phyloP scores from a whole-genome alignment of 1,140 invertebrate genomes.

The Panagrolaimus sp. region DNA sequence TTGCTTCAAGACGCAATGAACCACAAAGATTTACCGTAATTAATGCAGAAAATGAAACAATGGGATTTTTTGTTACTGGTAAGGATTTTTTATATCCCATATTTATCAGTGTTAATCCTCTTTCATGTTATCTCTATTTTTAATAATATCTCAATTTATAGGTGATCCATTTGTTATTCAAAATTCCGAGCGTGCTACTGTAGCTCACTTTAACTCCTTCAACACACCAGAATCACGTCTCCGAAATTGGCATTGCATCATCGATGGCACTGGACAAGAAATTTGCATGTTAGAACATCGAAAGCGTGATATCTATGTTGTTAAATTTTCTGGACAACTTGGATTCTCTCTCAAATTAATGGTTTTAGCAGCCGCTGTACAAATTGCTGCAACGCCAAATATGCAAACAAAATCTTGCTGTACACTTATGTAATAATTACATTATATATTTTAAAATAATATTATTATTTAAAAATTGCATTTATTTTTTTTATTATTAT shows the following conservation, averaged over 20 bases:
- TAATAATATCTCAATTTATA: no score
- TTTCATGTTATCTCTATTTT: no score
- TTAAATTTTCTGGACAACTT: conserved; percentile 10
- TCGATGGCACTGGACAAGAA: background rate
- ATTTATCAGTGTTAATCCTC: no score
- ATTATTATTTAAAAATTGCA: no score
- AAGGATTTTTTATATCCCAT: background rate
- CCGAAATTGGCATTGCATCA: background rate
- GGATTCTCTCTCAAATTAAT: conserved; percentile 2
- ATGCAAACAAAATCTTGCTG: background rate
- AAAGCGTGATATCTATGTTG: background rate
- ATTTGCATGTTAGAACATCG: conserved; percentile 7
- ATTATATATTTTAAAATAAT: no score
- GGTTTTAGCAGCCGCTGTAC: background rate
- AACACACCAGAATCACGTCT: background rate
- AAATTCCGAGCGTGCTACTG: background rate
- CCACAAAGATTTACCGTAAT: conserved; percentile 1
- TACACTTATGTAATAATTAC: background rate
- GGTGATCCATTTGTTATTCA: conserved; percentile 6
- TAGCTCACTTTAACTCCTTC: background rate
- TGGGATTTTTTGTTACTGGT: background rate
- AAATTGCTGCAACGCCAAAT: conserved; percentile 10
- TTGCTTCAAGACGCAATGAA: background rate
- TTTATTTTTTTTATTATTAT: no score
- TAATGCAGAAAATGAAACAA: background rate